Base-by-base conservation (phyloP, 2,797 vertebrate genomes). In the Mormyrus proboscirostris region DNA sequence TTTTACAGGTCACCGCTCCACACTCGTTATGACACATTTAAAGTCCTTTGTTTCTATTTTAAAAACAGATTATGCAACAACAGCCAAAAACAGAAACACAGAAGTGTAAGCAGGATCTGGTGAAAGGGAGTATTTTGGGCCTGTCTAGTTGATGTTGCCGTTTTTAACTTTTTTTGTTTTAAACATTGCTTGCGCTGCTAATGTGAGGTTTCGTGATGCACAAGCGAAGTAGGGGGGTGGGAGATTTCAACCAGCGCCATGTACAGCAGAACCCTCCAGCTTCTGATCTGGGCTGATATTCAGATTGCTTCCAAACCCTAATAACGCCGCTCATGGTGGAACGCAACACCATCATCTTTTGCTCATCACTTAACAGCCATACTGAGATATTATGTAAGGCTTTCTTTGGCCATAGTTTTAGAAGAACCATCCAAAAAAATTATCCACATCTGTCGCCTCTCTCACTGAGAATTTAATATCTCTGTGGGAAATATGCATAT, bases 401-500 rank as follows among this genome's bases (percentile, higher is more conserved):
- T 79, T 41, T n/a, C 38, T 44, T 44, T 79, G 73, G 73, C 73
- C 19, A 44, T n/a, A n/a, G 41, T 38, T 44, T 44, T n/a, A 79
- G 73, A 79, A 44, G 16, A 38, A 8, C 73, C 73, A 44, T 79
- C 73, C 65, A 73, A 38, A 73, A 16, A 73, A 73, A 73, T 6
- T 33, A 44, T 8, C 38, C 73, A 44, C 73, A 73, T 73, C 65
- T 73, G 73, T 19, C 41, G 14, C 73, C 73, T 41, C 73, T n/a
- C 38, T 79, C 14, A 79, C 73, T n/a, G 73, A 79, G 73, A 79
- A 6, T 79, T 79, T 44, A 79, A 79, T 79, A 79, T 79, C 38
- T 44, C 73, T 79, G 73, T 79, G 73, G 73, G 73, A 79, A 79
- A 41, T 79, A 79, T 79, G 73, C 14, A 79, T n/a, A 41, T 44